phyloP scores from a whole-genome alignment of 92 coral and sea anemone species.

The Epizoanthus rinbou region DNA sequence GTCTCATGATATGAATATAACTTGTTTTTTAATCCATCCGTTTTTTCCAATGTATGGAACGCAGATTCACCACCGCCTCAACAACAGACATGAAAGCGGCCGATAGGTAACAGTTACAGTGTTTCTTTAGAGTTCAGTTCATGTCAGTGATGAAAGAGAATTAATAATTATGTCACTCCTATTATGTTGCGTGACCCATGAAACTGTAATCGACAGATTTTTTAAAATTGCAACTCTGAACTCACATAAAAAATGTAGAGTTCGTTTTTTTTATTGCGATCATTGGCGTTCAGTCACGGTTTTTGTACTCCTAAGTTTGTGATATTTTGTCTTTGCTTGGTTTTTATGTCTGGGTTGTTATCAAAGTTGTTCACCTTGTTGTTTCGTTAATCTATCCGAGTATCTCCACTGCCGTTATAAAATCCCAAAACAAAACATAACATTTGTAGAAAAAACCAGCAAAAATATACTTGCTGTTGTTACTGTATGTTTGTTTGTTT shows the following conservation, averaged over 20 bases:
- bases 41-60: not conserved
- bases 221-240: no score
- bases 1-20: not conserved
- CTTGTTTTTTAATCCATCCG: not conserved
- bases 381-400: not conserved
- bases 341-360: not conserved
- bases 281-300: no score
- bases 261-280: no score
- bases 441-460: no score
- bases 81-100: not conserved
- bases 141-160: constrained; percentile 1
- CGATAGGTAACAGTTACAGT: not conserved
- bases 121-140: not conserved
- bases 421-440: no score
- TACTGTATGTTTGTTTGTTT: no score
- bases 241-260: no score
- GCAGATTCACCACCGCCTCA: constrained; percentile 18
- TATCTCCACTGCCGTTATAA: not conserved
- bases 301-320: not conserved
- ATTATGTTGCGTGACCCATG: no score
- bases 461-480: no score
- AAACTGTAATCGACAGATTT: no score
- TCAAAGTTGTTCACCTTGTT: not conserved
- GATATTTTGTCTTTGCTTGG: not conserved
- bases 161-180: no score